Conservation (phyloP, 2,797 vertebrate genomes). For the Scyliorhinus canicula region DNA sequence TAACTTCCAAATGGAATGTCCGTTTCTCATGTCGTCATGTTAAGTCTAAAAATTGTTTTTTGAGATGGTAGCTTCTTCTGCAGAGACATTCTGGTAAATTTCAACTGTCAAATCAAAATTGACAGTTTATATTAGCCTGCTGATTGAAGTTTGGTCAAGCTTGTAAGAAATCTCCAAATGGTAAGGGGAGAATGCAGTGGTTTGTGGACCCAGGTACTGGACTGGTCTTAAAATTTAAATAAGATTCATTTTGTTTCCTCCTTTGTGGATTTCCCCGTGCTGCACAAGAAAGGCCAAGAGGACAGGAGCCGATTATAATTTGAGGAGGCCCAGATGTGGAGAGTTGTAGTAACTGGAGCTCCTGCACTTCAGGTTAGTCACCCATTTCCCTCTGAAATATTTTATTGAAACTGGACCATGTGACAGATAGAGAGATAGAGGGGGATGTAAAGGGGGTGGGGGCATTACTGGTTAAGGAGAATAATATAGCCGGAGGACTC, state of each 20-base stretch:
- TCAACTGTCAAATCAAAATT: neutral
- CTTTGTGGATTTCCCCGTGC: neutral
- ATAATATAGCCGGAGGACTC: no score
- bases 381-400: neutral
- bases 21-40: neutral
- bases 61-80: neutral
- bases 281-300: neutral
- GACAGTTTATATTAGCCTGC: neutral
- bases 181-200: neutral
- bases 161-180: neutral
- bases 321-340: constrained; percentile 24
- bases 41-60: neutral
- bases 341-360: constrained; percentile 22
- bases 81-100: neutral
- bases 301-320: neutral
- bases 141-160: neutral
- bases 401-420: neutral
- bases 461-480: no score
- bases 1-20: neutral
- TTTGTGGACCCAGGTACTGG: neutral
- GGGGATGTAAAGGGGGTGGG: no score
- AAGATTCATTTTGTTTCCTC: constrained; percentile 18
- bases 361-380: constrained; percentile 34
- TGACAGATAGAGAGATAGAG: no score
- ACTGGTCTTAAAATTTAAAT: neutral